Conservation (phyloP, 2,888 invertebrate species). For the Drosophila demipolita region DNA sequence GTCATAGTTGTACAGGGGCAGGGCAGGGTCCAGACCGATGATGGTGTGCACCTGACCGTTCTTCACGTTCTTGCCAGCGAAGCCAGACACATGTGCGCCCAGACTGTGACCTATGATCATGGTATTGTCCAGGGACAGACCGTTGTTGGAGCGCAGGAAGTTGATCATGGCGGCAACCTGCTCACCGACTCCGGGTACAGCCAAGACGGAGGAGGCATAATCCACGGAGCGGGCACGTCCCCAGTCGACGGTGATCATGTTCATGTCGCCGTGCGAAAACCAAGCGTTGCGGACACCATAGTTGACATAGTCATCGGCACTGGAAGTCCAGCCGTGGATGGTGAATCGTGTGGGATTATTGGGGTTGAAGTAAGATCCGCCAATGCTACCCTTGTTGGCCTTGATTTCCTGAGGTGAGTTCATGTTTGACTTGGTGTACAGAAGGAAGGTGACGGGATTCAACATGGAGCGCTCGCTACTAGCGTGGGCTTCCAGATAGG, state of each 20-base stretch:
- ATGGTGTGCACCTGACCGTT: constrained; percentile 87
- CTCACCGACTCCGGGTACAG: constrained; percentile 74
- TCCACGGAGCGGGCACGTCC: constrained; percentile 86
- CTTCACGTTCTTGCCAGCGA: constrained; percentile 86
- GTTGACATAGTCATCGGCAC: constrained; percentile 73
- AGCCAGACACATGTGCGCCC: constrained; percentile 88
- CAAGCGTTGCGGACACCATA: constrained; percentile 85
- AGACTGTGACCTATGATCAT: constrained; percentile 87
- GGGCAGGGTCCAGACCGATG: constrained; percentile 85
- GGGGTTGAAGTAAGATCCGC: constrained; percentile 61
- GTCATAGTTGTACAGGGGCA: constrained; percentile 75
- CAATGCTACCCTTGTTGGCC: constrained; percentile 48
- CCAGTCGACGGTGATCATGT: constrained; percentile 88
- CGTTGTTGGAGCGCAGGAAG: constrained; percentile 85
- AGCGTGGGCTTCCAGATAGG: constrained; percentile 59
- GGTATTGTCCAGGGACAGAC: constrained; percentile 85
- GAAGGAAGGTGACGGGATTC: constrained; percentile 72
- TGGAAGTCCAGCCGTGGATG: constrained; percentile 87
- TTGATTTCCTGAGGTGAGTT: constrained; percentile 60
- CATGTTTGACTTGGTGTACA: constrained; percentile 75
- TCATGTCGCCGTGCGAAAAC: constrained; percentile 86
- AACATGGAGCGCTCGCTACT: constrained; percentile 46
- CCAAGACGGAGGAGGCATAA: constrained; percentile 86
- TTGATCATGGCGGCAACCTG: constrained; percentile 79
- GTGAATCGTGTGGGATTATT: constrained; percentile 72